Percentiles rank a stretch among this genome's conserved stretches.
Conservation (phyloP, 2,888 invertebrate genomes). For the Myopa testacea region DNA sequence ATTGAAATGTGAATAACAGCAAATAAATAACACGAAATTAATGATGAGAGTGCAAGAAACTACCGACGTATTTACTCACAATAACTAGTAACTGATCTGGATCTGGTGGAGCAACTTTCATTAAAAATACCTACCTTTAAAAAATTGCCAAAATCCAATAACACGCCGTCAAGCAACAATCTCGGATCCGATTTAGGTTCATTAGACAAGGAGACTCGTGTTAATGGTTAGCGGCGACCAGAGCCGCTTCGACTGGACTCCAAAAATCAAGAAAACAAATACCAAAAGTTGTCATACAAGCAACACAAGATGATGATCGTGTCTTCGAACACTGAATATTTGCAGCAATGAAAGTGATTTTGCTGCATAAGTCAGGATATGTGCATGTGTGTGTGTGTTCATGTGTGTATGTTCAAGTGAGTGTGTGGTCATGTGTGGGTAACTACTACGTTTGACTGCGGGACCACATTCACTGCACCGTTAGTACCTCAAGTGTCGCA, state of each 20-base stretch:
- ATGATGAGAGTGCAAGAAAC: not conserved
- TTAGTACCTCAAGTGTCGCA: not conserved
- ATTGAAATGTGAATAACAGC: not conserved
- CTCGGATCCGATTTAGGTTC: slow-evolving; percentile 44
- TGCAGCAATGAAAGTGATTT: slow-evolving; percentile 34
- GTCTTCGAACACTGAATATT: not conserved
- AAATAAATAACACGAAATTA: not conserved
- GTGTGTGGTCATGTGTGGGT: slow-evolving; percentile 17
- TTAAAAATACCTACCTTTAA: slow-evolving; percentile 15
- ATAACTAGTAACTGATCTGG: slow-evolving; percentile 24
- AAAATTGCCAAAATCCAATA: slow-evolving; percentile 10
- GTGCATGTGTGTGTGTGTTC: slow-evolving; percentile 1
- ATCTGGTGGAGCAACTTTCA: slow-evolving; percentile 46
- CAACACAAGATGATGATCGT: not conserved
- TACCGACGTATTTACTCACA: not conserved
- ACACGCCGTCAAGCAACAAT: not conserved
- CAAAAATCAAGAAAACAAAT: slow-evolving; percentile 14
- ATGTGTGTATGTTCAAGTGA: slow-evolving; percentile 5
- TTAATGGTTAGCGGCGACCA: not conserved
- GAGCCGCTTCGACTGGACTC: not conserved
- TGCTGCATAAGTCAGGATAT: not conserved
- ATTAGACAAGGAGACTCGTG: slow-evolving; percentile 34
- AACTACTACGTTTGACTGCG: slow-evolving; percentile 17
- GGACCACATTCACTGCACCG: slow-evolving; percentile 3
- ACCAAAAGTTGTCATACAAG: slow-evolving; percentile 51